Evolutionary conservation across 1,140 invertebrate genomes (phyloP).

Genomic region (Drosophila pruinosa): DNA sequence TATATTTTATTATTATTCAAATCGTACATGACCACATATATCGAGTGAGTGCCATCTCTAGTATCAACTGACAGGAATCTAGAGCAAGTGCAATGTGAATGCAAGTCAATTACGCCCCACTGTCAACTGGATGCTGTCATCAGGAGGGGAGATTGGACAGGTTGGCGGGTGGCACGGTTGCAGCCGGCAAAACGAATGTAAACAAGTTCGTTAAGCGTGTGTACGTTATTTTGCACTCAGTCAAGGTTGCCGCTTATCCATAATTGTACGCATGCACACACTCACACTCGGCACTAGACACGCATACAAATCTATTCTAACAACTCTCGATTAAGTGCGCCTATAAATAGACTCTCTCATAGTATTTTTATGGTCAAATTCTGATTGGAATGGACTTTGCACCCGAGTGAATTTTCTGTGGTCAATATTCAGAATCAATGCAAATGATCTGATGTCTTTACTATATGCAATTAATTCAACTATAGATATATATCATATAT

Average conservation of each 20-base stretch:
- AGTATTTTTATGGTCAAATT: constrained; percentile 10
- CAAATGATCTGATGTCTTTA: background rate
- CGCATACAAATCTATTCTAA: constrained; percentile 9
- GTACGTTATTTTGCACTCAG: constrained; percentile 50
- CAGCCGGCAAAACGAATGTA: constrained; percentile 62
- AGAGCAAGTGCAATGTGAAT: background rate
- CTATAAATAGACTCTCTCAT: constrained; percentile 41
- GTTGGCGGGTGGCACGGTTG: background rate
- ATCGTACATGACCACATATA: background rate
- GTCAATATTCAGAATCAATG: background rate
- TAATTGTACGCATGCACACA: constrained; percentile 2
- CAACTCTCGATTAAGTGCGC: constrained; percentile 8
- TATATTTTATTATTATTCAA: background rate
- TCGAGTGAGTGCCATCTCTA: background rate
- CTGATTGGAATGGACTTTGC: constrained; percentile 40
- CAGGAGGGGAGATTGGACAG: background rate
- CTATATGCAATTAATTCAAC: background rate
- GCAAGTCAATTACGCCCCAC: constrained; percentile 25
- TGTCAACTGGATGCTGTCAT: constrained; percentile 40
- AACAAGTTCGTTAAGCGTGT: constrained; percentile 71
- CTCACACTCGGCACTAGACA: background rate
- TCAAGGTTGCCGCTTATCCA: constrained; percentile 50
- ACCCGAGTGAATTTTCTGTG: background rate
- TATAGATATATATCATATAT: background rate
- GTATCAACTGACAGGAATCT: background rate